phyloP scores from a whole-genome alignment of 2,113 vertebrate species.

The Bujurquina vittata region DNA sequence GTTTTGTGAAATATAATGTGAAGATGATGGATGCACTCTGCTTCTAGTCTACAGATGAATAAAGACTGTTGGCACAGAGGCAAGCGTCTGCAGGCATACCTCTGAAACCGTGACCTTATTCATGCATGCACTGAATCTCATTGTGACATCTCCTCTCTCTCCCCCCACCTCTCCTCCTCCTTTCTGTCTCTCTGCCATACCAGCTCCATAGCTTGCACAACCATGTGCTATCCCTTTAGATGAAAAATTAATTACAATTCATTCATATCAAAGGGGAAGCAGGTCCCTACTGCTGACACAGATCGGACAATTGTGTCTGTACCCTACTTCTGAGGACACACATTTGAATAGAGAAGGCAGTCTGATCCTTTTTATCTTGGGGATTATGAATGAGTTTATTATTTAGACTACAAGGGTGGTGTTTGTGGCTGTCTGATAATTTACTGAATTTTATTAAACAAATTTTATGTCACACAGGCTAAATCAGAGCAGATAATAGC shows the following conservation, averaged over 20 bases:
- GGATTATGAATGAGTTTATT: slow-evolving; percentile 51
- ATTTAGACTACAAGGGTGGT: slow-evolving; percentile 49
- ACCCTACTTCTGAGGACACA: slow-evolving; percentile 49
- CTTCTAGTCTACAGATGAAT: slow-evolving; percentile 46
- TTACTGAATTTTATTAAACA: slow-evolving; percentile 37
- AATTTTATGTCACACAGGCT: slow-evolving; percentile 39
- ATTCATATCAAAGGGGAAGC: slow-evolving; percentile 72
- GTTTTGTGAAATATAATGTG: slow-evolving; percentile 44
- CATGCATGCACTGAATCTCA: slow-evolving; percentile 70
- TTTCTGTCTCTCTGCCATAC: slow-evolving; percentile 45
- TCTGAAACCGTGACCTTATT: slow-evolving; percentile 75
- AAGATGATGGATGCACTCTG: slow-evolving; percentile 57
- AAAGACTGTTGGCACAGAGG: slow-evolving; percentile 66
- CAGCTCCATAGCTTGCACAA: slow-evolving; percentile 53
- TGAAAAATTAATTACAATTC: slow-evolving; percentile 72
- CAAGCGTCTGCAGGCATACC: slow-evolving; percentile 68
- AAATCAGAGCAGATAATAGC: slow-evolving; percentile 32
- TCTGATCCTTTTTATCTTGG: slow-evolving; percentile 45
- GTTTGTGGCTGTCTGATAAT: slow-evolving; percentile 38
- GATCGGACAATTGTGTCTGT: slow-evolving; percentile 52
- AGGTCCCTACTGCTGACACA: slow-evolving; percentile 52
- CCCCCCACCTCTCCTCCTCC: neutral
- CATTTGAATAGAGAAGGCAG: slow-evolving; percentile 45
- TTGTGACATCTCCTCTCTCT: slow-evolving; percentile 63
- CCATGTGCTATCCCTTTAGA: slow-evolving; percentile 64